phyloP scores from a whole-genome alignment of 2,797 vertebrate species.

The Heterohyrax brucei region DNA sequence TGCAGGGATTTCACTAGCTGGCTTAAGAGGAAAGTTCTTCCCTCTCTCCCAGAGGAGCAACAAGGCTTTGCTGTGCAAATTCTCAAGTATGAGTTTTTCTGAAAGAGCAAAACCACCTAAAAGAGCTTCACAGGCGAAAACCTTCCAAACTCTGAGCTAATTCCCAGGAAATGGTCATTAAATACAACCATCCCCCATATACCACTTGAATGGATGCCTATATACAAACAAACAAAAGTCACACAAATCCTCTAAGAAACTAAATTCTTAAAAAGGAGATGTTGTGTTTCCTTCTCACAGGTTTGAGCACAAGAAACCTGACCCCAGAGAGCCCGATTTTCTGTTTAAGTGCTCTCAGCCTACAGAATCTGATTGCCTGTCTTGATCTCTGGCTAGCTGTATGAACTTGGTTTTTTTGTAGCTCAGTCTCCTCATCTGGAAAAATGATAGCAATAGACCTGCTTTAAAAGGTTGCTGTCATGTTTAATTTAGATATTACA shows the following conservation, averaged over 20 bases:
- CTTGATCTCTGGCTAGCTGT: background rate
- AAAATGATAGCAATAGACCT: background rate
- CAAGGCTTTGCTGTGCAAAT: background rate
- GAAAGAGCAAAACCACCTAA: slow-evolving; percentile 17
- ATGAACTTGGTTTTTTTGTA: background rate
- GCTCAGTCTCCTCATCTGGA: background rate
- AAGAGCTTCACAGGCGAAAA: slow-evolving; percentile 35
- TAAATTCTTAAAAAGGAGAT: background rate
- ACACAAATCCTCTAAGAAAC: slow-evolving; percentile 15
- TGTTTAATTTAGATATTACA: slow-evolving; percentile 26
- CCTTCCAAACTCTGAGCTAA: slow-evolving; percentile 26
- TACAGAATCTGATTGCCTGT: background rate
- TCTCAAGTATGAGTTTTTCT: background rate
- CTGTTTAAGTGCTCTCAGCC: background rate
- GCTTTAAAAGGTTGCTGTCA: background rate
- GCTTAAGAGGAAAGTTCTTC: slow-evolving; percentile 66
- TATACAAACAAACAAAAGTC: background rate
- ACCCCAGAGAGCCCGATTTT: background rate
- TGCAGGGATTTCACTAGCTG: slow-evolving; percentile 64
- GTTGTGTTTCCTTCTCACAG: background rate
- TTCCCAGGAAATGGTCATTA: slow-evolving; percentile 45
- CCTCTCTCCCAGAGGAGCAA: background rate
- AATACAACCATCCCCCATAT: background rate
- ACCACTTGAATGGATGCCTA: background rate
- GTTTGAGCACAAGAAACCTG: background rate